Evolutionary conservation across 2,113 vertebrate genomes (phyloP).

Genomic region (Corythornis madagascariensis): DNA sequence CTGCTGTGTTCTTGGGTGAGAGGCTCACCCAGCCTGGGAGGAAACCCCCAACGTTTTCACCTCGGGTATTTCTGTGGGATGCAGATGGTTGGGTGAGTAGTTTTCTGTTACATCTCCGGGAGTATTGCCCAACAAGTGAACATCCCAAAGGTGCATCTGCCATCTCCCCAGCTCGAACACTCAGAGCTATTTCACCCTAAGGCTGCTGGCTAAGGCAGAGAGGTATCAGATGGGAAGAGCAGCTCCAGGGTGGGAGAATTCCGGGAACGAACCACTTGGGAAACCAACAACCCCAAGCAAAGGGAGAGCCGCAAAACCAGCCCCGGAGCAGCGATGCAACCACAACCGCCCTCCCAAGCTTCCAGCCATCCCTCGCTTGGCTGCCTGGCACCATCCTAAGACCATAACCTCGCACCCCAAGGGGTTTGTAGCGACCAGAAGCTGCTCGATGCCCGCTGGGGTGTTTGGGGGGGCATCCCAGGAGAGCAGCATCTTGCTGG

Average conservation of each 20-base stretch:
- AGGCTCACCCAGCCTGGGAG: background rate
- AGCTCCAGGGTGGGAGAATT: accelerated
- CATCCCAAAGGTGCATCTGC: background rate
- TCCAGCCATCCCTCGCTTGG: accelerated
- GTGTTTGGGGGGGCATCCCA: accelerated
- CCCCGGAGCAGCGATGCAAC: accelerated
- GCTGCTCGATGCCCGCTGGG: accelerated
- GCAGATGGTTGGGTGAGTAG: no score
- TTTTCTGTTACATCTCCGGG: no score
- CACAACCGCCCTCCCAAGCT: accelerated
- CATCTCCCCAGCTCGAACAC: background rate
- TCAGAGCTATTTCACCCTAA: background rate
- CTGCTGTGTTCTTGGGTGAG: no score
- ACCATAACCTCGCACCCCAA: background rate
- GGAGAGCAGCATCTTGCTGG: background rate
- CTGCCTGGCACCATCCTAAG: accelerated
- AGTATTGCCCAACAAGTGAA: background rate
- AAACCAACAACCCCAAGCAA: background rate
- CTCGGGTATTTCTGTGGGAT: background rate
- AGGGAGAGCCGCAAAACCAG: background rate
- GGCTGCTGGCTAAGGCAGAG: background rate
- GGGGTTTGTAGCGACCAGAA: accelerated
- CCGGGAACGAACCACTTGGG: accelerated
- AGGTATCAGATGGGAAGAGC: accelerated
- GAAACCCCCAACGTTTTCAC: background rate